Evolutionary conservation across 2,888 invertebrate genomes (phyloP).

Genomic region (Alentia gelatinosa): DNA sequence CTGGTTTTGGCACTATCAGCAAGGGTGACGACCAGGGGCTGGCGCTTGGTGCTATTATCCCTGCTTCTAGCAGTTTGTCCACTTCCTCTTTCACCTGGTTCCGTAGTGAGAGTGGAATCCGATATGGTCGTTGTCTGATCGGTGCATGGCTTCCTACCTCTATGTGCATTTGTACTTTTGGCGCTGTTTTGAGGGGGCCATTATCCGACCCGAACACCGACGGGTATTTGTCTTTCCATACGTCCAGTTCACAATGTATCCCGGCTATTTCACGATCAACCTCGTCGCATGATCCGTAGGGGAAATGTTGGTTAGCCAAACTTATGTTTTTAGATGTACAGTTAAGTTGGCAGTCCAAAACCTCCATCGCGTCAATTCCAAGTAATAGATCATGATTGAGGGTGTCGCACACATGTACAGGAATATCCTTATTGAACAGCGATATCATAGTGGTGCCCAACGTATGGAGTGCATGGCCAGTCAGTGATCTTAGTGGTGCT

Average conservation of each 20-base stretch:
- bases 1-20: not conserved
- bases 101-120: not conserved
- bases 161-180: not conserved
- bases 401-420: not conserved
- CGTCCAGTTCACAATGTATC: not conserved
- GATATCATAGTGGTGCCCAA: not conserved
- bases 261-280: not conserved
- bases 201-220: not conserved
- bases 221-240: not conserved
- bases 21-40: not conserved
- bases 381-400: not conserved
- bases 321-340: not conserved
- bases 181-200: not conserved
- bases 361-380: not conserved
- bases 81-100: not conserved
- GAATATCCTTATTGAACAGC: not conserved
- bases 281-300: not conserved
- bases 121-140: not conserved
- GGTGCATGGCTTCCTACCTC: not conserved
- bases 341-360: not conserved
- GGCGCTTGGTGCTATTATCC: not conserved
- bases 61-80: not conserved
- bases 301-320: not conserved
- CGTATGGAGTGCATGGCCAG: not conserved
- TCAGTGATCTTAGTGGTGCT: not conserved